These are phyloP conservation scores for Pungitius pungitius DNA, from an alignment of 2,113 vertebrate genomes.

Conservation along the genomic window DNA sequence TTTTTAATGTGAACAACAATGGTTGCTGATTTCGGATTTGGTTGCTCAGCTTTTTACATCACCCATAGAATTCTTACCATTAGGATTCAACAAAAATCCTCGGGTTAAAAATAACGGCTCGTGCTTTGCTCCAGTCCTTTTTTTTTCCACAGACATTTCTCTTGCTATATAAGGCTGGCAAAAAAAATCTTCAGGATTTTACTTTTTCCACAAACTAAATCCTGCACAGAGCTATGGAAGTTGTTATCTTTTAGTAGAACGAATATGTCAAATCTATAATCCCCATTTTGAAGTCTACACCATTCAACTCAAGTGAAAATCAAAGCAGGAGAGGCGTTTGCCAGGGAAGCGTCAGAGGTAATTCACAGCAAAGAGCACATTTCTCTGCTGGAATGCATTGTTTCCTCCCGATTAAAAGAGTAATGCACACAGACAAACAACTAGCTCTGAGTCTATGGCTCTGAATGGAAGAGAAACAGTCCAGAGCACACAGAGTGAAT, in stretches of 20 bases:
- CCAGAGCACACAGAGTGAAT: slow-evolving; percentile 30
- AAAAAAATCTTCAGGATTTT: neutral
- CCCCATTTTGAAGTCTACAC: slow-evolving; percentile 36
- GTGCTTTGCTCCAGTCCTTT: neutral
- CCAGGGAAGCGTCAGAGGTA: slow-evolving; percentile 46
- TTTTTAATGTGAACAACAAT: slow-evolving; percentile 27
- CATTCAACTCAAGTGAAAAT: slow-evolving; percentile 61
- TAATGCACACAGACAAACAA: slow-evolving; percentile 64
- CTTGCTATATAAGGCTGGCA: neutral
- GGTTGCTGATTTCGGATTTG: slow-evolving; percentile 49
- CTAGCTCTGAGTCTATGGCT: slow-evolving; percentile 47
- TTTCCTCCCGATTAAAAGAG: slow-evolving; percentile 64
- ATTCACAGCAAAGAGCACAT: slow-evolving; percentile 52
- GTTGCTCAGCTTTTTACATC: slow-evolving; percentile 18
- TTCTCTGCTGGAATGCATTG: slow-evolving; percentile 46
- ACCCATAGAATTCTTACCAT: slow-evolving; percentile 11
- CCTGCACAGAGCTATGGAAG: slow-evolving; percentile 10
- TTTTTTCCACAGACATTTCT: slow-evolving; percentile 6
- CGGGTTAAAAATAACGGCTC: neutral
- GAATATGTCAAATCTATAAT: slow-evolving; percentile 49
- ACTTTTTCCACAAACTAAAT: slow-evolving; percentile 24
- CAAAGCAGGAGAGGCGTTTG: slow-evolving; percentile 42
- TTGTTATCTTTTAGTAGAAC: slow-evolving; percentile 50
- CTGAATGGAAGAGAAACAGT: slow-evolving; percentile 56
- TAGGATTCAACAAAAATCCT: neutral